A percentile compares a stretch with the other conserved stretches of the same genome.
These are phyloP conservation scores for Sciurus vulgaris DNA, from an alignment of 2,797 vertebrate species.

Conservation along the genomic window DNA sequence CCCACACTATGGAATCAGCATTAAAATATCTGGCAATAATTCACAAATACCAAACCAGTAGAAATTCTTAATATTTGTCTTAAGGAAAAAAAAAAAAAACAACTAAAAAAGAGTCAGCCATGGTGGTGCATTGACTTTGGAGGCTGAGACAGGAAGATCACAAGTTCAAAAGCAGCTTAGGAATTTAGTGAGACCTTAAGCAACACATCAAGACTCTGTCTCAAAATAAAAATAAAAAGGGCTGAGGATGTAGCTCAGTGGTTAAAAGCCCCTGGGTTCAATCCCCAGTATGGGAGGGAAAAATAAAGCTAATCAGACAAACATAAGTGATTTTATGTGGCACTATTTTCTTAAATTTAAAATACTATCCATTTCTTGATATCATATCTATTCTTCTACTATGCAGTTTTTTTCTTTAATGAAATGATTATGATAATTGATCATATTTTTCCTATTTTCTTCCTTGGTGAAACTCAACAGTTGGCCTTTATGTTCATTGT, in stretches of 20 bases:
- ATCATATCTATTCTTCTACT: not conserved
- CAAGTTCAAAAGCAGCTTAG: too few relatives aligned
- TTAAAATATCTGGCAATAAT: not conserved
- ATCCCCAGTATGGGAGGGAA: too few relatives aligned
- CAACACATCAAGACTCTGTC: too few relatives aligned
- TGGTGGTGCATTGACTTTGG: too few relatives aligned
- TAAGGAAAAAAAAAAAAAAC: too few relatives aligned
- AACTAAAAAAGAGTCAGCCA: too few relatives aligned
- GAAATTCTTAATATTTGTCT: slow-evolving; percentile 9
- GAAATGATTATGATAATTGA: slow-evolving; percentile 21
- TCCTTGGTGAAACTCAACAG: not conserved
- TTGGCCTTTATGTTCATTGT: not conserved
- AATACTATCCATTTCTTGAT: slow-evolving; percentile 6
- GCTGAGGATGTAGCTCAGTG: too few relatives aligned
- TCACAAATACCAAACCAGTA: not conserved
- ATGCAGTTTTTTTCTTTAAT: slow-evolving; percentile 24
- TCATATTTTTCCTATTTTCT: not conserved
- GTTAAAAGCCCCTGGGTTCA: too few relatives aligned
- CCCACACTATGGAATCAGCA: not conserved
- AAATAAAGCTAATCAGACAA: not conserved
- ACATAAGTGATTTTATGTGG: not conserved
- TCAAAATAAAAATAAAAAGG: too few relatives aligned
- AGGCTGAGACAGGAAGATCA: too few relatives aligned
- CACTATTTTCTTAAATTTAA: slow-evolving; percentile 17
- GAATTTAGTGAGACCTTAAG: too few relatives aligned